Conservation (phyloP, 2,797 vertebrate species). For the Lacerta bilineata region DNA sequence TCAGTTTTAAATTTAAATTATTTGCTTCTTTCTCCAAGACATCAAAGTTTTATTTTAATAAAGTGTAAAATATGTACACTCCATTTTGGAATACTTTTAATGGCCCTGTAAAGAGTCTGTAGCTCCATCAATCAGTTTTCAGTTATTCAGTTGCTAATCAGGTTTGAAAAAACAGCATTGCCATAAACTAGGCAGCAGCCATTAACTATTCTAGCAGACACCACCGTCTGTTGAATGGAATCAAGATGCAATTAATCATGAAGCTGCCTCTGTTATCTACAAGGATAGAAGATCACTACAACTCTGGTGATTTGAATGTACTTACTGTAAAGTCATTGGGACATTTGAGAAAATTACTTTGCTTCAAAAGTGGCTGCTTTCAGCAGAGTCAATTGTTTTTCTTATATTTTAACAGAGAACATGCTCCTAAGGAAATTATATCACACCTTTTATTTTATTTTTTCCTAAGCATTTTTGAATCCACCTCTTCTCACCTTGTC, state of each 20-base stretch:
- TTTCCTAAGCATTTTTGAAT: neutral
- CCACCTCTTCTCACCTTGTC: neutral
- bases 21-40: conserved; percentile 8
- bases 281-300: conserved; percentile 51
- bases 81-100: conserved; percentile 80
- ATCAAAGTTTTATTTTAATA: neutral
- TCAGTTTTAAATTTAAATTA: conserved; percentile 31
- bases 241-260: conserved; percentile 68
- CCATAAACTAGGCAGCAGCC: conserved; percentile 83
- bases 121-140: conserved; percentile 87
- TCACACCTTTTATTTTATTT: neutral
- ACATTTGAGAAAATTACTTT: conserved; percentile 45
- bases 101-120: conserved; percentile 78
- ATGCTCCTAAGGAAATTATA: neutral
- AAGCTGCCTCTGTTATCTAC: conserved; percentile 44
- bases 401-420: neutral
- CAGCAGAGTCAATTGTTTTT: conserved; percentile 22
- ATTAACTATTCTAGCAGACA: conserved; percentile 54
- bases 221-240: conserved; percentile 51
- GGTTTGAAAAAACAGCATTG: conserved; percentile 78
- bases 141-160: conserved; percentile 89
- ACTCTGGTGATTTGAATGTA: conserved; percentile 59
- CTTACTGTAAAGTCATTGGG: conserved; percentile 53
- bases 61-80: conserved; percentile 50
- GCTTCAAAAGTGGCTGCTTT: conserved; percentile 42